phyloP scores from a whole-genome alignment of 2,888 invertebrate genomes.

The Lepidocyrtoides sp. region DNA sequence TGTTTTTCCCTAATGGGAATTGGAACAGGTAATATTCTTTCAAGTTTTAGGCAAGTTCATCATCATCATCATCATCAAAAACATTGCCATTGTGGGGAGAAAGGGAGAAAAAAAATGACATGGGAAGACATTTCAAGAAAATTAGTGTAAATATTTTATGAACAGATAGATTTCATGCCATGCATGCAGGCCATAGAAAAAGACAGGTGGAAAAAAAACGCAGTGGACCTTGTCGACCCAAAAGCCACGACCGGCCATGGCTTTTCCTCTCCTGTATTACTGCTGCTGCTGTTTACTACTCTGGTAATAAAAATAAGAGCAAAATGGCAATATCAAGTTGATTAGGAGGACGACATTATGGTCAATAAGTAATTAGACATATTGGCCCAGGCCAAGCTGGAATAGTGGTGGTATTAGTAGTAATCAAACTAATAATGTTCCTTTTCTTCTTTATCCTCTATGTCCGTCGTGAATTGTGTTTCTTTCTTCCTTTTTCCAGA shows the following conservation, averaged over 20 bases:
- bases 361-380: conserved; percentile 82
- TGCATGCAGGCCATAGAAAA: neutral
- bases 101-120: neutral
- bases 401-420: too few species aligned
- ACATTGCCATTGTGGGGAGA: too few species aligned
- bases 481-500: neutral
- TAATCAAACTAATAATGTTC: neutral
- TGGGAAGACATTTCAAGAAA: conserved; percentile 36
- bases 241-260: conserved; percentile 56
- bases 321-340: conserved; percentile 3
- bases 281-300: too few species aligned
- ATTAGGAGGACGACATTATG: conserved; percentile 40
- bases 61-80: too few species aligned
- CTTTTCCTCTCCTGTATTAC: neutral
- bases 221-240: conserved; percentile 64
- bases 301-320: neutral
- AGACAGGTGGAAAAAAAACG: conserved; percentile 29
- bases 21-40: conserved; percentile 30
- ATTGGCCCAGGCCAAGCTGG: conserved; percentile 54
- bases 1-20: neutral
- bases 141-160: conserved; percentile 42
- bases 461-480: too few species aligned
- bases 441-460: too few species aligned
- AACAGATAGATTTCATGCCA: neutral
- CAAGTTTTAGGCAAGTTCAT: too few species aligned